phyloP scores from a whole-genome alignment of 2,797 vertebrate species.

The Numenius phaeopus region DNA sequence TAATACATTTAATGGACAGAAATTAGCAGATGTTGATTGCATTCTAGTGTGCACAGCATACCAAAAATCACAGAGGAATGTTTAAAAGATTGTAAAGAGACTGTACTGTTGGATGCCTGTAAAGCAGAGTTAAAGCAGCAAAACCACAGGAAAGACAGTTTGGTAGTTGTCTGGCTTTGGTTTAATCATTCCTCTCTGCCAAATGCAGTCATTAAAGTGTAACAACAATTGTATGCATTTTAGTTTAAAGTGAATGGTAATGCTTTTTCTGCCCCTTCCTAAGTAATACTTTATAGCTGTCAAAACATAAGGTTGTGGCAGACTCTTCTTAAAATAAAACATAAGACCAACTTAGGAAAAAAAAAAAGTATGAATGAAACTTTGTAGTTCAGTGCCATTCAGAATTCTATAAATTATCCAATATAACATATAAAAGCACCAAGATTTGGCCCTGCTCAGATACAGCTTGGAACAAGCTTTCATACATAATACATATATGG shows the following conservation, averaged over 20 bases:
- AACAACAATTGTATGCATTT: conserved; percentile 56
- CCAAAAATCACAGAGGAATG: conserved; percentile 74
- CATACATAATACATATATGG: neutral
- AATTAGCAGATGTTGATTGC: conserved; percentile 89
- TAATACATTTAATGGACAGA: conserved; percentile 84
- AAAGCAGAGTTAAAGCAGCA: conserved; percentile 17
- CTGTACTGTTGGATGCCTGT: conserved; percentile 6
- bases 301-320: conserved; percentile 8
- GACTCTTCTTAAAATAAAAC: conserved; percentile 36
- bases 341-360: neutral
- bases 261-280: conserved; percentile 64
- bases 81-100: conserved; percentile 43
- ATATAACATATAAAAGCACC: neutral
- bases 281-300: conserved; percentile 75
- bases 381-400: neutral
- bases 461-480: neutral
- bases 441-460: neutral
- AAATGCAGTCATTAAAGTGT: conserved; percentile 36
- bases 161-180: conserved; percentile 29
- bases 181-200: conserved; percentile 42
- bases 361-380: neutral
- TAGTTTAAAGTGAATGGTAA: conserved; percentile 4
- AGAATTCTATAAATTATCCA: conserved; percentile 17
- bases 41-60: conserved; percentile 75
- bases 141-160: conserved; percentile 29